Evolutionary conservation across 2,113 vertebrate genomes (phyloP).

Genomic region (Peucedramus taeniatus): DNA sequence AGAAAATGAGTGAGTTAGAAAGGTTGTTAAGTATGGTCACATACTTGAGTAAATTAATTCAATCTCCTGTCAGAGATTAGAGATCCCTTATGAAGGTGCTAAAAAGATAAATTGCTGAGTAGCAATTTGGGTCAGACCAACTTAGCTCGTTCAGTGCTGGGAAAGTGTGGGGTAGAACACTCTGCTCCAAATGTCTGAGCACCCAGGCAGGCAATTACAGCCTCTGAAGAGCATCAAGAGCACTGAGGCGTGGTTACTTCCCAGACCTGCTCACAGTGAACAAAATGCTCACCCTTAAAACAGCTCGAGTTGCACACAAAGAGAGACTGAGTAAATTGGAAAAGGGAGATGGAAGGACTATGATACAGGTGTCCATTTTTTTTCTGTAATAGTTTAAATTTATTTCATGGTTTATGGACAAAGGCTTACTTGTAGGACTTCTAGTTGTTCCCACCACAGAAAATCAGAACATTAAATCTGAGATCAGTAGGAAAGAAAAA

Average conservation of each 20-base stretch:
- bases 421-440: neutral
- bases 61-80: slow-evolving; percentile 57
- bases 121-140: slow-evolving; percentile 22
- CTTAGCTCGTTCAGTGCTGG: neutral
- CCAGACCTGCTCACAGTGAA: neutral
- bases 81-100: slow-evolving; percentile 51
- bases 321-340: neutral
- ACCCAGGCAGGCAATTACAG: neutral
- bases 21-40: slow-evolving; percentile 58
- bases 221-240: neutral
- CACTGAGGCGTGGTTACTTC: neutral
- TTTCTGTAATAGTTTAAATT: neutral
- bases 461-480: neutral
- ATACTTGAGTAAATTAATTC: slow-evolving; percentile 63
- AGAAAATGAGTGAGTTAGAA: neutral
- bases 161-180: neutral
- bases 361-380: neutral
- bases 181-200: neutral
- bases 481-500: neutral
- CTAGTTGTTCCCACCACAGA: neutral
- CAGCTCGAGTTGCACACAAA: neutral
- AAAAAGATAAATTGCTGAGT: slow-evolving; percentile 50
- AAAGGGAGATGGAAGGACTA: neutral
- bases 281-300: neutral
- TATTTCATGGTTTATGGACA: neutral